Conservation (phyloP, 2,797 vertebrate species). For the Lagorchestes hirsutus region DNA sequence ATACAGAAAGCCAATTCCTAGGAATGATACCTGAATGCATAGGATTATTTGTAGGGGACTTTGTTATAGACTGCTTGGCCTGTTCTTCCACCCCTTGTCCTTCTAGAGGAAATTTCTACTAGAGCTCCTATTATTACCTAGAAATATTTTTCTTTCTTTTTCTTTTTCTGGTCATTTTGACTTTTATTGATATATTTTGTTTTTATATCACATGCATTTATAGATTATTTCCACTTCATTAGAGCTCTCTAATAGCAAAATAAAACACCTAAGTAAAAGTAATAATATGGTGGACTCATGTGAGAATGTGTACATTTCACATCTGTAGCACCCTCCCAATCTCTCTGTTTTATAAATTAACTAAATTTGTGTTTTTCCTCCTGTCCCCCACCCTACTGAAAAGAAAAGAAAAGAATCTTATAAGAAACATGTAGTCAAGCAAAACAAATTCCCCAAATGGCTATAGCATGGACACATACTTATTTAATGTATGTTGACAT, state of each 20-base stretch:
- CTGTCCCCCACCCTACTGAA: not conserved
- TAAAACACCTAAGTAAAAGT: not conserved
- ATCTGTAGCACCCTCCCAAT: not conserved
- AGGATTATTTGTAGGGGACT: not conserved
- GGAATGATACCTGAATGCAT: not conserved
- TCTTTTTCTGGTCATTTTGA: not conserved
- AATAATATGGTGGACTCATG: not conserved
- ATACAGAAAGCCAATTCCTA: not conserved
- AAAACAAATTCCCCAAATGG: not conserved
- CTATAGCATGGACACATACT: not conserved
- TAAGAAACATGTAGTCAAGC: not conserved
- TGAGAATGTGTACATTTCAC: not conserved
- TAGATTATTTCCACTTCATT: not conserved
- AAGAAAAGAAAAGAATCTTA: not conserved
- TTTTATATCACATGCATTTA: not conserved
- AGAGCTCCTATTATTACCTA: not conserved
- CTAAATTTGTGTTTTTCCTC: not conserved
- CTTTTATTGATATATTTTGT: not conserved
- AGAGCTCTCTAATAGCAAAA: not conserved
- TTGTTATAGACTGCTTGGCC: not conserved
- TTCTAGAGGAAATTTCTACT: not conserved
- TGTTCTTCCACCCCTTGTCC: not conserved
- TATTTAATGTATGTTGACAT: not conserved
- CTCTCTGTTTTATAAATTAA: not conserved
- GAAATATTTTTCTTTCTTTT: not conserved